These are phyloP conservation scores for Nothocercus nigrocapillus DNA, from an alignment of 2,113 vertebrate species.

Conservation along the genomic window DNA sequence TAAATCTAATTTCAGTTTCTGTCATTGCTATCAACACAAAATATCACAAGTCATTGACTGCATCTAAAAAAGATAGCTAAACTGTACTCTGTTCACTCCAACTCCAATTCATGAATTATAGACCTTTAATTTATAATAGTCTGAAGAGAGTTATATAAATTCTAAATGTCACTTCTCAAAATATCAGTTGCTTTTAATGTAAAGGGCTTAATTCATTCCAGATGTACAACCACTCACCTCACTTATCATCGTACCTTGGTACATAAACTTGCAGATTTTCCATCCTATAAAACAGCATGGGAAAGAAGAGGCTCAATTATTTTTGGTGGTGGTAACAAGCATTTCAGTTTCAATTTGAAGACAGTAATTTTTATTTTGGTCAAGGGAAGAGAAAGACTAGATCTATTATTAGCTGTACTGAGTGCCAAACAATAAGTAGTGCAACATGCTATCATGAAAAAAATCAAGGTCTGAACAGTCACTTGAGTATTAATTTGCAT, in stretches of 20 bases:
- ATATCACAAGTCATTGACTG: not conserved
- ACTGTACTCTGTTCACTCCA: not conserved
- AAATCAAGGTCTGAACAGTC: not conserved
- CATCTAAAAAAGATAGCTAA: not conserved
- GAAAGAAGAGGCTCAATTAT: not conserved
- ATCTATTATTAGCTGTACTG: not conserved
- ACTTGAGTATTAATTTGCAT: not conserved
- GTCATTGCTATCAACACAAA: not conserved
- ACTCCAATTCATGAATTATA: not conserved
- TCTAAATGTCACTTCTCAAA: not conserved
- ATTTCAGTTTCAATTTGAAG: no score
- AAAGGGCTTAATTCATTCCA: not conserved
- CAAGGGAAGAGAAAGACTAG: not conserved
- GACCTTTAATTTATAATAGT: not conserved
- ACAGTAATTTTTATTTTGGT: not conserved
- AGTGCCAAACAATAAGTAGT: not conserved
- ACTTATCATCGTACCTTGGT: not conserved
- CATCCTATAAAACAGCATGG: not conserved
- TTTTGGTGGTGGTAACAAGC: not conserved
- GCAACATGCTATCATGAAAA: not conserved
- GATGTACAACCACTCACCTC: not conserved
- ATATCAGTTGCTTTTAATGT: not conserved
- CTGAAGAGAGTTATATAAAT: not conserved
- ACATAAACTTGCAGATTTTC: not conserved
- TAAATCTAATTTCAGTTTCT: not conserved